These are phyloP conservation scores for Sciurus carolinensis DNA, from an alignment of 2,797 vertebrate species.

Conservation along the genomic window DNA sequence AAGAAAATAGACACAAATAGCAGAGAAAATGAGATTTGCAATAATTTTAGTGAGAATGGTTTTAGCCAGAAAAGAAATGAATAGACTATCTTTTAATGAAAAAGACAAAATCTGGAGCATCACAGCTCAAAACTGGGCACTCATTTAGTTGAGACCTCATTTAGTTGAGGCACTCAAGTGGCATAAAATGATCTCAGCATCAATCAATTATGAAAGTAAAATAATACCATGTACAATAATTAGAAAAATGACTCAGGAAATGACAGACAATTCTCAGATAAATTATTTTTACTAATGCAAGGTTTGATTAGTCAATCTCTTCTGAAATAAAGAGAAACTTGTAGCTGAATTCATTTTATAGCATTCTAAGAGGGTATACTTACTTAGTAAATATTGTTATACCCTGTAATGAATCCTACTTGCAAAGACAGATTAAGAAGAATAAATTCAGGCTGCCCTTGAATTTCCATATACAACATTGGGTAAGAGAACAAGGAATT, in stretches of 20 bases:
- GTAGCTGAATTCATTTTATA: background rate
- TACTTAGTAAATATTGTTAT: conserved; percentile 15
- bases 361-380: background rate
- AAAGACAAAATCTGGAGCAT: conserved; percentile 17
- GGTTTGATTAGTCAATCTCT: background rate
- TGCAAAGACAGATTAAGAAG: conserved; percentile 41
- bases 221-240: background rate
- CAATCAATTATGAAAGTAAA: conserved; percentile 14
- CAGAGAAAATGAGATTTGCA: conserved; percentile 7
- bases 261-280: conserved; percentile 36
- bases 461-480: background rate
- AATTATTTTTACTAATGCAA: background rate
- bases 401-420: conserved; percentile 27
- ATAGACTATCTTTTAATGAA: background rate
- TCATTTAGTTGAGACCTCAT: background rate
- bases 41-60: conserved; percentile 56
- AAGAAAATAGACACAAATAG: background rate
- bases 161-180: background rate
- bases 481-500: conserved; percentile 56
- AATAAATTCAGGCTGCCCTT: background rate
- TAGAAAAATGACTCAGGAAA: conserved; percentile 8
- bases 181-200: conserved; percentile 8
- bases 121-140: background rate
- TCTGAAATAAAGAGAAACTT: background rate
- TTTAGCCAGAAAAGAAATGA: conserved; percentile 1